Conservation (phyloP, 2,797 vertebrate genomes). For the Cottoperca gobio region DNA sequence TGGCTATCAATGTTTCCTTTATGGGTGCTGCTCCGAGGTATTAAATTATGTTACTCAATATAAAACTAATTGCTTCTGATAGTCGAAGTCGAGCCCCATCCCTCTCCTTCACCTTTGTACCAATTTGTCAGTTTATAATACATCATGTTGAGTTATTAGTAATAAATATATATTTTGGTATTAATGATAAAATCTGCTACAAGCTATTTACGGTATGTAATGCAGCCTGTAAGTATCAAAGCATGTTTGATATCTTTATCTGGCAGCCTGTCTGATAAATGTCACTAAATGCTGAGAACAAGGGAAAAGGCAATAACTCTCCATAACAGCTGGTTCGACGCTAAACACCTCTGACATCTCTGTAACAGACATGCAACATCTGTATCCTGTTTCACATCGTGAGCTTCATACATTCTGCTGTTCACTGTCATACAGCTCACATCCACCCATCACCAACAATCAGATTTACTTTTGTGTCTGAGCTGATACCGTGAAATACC, state of each 20-base stretch:
- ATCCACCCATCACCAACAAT: slow-evolving; percentile 22
- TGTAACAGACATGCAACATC: slow-evolving; percentile 33
- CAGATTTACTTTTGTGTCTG: not conserved
- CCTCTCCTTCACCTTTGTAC: too few species aligned
- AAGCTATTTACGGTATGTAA: too few species aligned
- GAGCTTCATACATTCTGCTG: slow-evolving; percentile 24
- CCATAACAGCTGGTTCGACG: slow-evolving; percentile 11
- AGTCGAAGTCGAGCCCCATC: too few species aligned
- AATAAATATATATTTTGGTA: too few species aligned
- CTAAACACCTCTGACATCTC: slow-evolving; percentile 47
- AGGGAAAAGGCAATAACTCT: slow-evolving; percentile 13
- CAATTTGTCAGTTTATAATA: too few species aligned
- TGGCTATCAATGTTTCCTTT: too few species aligned
- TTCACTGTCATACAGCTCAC: not conserved
- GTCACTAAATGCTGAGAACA: not conserved
- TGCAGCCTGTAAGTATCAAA: slow-evolving; percentile 6
- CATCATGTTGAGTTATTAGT: too few species aligned
- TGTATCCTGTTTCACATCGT: slow-evolving; percentile 22
- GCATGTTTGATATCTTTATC: slow-evolving; percentile 22
- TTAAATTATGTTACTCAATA: too few species aligned
- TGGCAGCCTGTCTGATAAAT: slow-evolving; percentile 19
- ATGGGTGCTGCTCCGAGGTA: too few species aligned
- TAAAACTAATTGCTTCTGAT: too few species aligned
- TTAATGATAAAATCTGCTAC: too few species aligned
- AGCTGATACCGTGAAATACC: slow-evolving; percentile 1